Conservation (phyloP, 2,888 invertebrate genomes). For the Pharmacophagus antenor region DNA sequence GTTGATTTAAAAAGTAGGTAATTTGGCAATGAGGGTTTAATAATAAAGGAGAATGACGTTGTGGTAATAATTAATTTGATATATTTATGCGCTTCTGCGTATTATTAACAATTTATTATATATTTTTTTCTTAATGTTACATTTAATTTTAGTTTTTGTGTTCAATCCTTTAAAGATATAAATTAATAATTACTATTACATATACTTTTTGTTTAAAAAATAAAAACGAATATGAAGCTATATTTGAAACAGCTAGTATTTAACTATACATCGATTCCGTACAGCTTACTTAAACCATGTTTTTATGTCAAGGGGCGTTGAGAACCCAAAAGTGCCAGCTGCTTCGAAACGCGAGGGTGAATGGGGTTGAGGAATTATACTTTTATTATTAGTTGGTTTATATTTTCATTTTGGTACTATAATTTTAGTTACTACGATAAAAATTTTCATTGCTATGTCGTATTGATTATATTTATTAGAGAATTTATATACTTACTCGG, state of each 20-base stretch:
- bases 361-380: not conserved
- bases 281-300: not conserved
- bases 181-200: not conserved
- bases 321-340: not conserved
- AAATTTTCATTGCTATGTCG: not conserved
- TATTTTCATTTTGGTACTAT: not conserved
- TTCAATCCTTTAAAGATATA: not conserved
- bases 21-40: too few relatives aligned
- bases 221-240: not conserved
- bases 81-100: too few relatives aligned
- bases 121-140: too few relatives aligned
- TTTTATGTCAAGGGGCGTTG: constrained; percentile 1
- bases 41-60: too few relatives aligned
- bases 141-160: not conserved
- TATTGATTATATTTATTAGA: not conserved
- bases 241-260: too few relatives aligned
- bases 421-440: not conserved
- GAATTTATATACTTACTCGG: not conserved
- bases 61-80: too few relatives aligned
- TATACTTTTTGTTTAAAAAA: too few relatives aligned
- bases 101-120: too few relatives aligned
- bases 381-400: not conserved
- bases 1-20: too few relatives aligned
- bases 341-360: not conserved
- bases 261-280: not conserved